A percentile compares a stretch with the other conserved stretches of the same genome.
Evolutionary conservation across 2,888 invertebrate species (phyloP).

Genomic region (Cosmorhoe ocellata): DNA sequence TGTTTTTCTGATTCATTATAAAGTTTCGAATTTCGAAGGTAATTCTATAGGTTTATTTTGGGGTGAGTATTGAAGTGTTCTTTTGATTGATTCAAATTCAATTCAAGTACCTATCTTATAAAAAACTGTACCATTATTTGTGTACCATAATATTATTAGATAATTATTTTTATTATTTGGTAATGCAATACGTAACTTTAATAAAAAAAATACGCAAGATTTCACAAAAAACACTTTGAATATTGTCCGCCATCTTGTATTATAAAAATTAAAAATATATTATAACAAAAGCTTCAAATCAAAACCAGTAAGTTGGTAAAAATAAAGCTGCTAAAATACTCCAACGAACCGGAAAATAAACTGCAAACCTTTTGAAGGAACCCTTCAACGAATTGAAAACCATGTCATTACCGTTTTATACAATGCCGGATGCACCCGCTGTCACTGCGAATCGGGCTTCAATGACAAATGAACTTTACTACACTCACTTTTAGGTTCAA

Average conservation of each 20-base stretch:
- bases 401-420: constrained; percentile 54
- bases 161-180: neutral
- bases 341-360: constrained; percentile 28
- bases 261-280: too few relatives aligned
- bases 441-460: neutral
- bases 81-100: constrained; percentile 26
- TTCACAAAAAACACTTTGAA: too few relatives aligned
- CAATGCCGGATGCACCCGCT: constrained; percentile 67
- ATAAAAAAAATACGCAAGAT: too few relatives aligned
- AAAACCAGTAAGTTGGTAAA: constrained; percentile 3
- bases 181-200: too few relatives aligned
- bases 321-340: constrained; percentile 15
- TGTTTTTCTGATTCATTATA: constrained; percentile 34
- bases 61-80: constrained; percentile 23
- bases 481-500: neutral
- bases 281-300: neutral
- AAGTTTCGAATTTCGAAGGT: constrained; percentile 36
- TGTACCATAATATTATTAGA: too few relatives aligned
- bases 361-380: constrained; percentile 30
- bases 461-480: constrained; percentile 4
- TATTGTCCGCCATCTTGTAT: too few relatives aligned
- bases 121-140: too few relatives aligned
- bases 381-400: constrained; percentile 40
- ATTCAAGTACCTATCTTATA: neutral
- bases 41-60: constrained; percentile 34